Conservation (phyloP, 2,797 vertebrate species). For the Alca torda region DNA sequence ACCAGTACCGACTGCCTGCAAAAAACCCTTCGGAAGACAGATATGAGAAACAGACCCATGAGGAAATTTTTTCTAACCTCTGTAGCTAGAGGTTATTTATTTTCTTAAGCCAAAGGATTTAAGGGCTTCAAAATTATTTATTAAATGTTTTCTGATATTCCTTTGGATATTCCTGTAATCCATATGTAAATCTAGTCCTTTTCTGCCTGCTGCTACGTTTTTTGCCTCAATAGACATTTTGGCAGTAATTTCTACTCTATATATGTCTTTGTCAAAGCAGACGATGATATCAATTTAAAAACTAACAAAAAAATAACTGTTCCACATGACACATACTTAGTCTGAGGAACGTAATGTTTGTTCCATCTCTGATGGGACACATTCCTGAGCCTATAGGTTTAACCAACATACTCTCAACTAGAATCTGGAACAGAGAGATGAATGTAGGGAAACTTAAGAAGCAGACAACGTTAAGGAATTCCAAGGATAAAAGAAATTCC, state of each 20-base stretch:
- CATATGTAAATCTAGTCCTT: neutral
- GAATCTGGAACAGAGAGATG: neutral
- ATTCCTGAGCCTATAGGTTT: neutral
- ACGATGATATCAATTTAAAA: neutral
- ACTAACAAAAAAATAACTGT: neutral
- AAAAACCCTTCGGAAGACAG: neutral
- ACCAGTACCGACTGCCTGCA: neutral
- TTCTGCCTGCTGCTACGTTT: neutral
- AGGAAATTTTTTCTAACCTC: neutral
- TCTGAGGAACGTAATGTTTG: neutral
- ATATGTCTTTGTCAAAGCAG: neutral
- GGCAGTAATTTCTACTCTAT: neutral
- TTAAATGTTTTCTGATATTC: neutral
- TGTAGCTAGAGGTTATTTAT: neutral
- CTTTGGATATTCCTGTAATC: neutral
- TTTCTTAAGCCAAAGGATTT: neutral
- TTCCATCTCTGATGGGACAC: neutral
- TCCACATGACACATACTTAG: neutral
- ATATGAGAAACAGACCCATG: neutral
- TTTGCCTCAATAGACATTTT: neutral
- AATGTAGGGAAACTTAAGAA: neutral
- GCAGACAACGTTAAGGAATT: neutral
- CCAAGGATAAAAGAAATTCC: neutral
- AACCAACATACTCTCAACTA: neutral
- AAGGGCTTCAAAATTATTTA: constrained; percentile 9